Evolutionary conservation across 2,113 vertebrate genomes (phyloP).

Genomic region (Benthochromis sp.): DNA sequence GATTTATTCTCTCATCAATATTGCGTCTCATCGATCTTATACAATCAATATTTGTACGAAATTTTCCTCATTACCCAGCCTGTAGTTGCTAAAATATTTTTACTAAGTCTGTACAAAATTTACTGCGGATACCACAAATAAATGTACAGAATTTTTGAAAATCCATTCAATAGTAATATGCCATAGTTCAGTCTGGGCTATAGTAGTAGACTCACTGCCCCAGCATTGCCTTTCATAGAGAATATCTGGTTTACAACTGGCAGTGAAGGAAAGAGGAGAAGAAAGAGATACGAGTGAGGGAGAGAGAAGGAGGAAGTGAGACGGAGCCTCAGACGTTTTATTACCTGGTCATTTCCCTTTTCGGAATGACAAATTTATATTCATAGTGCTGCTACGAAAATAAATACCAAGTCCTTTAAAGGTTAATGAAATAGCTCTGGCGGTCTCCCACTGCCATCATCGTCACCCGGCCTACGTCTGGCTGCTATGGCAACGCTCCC

Average conservation of each 20-base stretch:
- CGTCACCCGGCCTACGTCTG: background rate
- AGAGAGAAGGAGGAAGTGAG: background rate
- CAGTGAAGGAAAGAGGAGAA: background rate
- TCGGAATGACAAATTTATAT: slow-evolving; percentile 56
- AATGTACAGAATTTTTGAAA: background rate
- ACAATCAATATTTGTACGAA: accelerated
- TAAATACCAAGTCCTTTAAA: slow-evolving; percentile 68
- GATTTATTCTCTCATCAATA: background rate
- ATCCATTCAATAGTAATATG: background rate
- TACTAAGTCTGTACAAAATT: background rate
- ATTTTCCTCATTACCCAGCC: background rate
- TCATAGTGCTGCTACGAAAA: slow-evolving; percentile 54
- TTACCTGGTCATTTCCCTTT: slow-evolving; percentile 50
- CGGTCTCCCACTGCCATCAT: background rate
- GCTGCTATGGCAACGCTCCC: slow-evolving; percentile 62
- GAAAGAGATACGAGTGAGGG: background rate
- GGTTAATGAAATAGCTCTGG: slow-evolving; percentile 67
- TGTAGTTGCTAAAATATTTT: background rate
- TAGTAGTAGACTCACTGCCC: background rate
- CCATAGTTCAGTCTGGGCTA: background rate
- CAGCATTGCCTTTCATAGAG: background rate
- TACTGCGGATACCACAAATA: background rate
- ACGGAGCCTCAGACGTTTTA: slow-evolving; percentile 16
- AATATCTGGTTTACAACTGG: background rate
- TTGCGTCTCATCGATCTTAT: background rate